A percentile compares a stretch with the other conserved stretches of the same genome.
phyloP scores from a whole-genome alignment of 2,797 vertebrate genomes.

The Synaphobranchus kaupii region DNA sequence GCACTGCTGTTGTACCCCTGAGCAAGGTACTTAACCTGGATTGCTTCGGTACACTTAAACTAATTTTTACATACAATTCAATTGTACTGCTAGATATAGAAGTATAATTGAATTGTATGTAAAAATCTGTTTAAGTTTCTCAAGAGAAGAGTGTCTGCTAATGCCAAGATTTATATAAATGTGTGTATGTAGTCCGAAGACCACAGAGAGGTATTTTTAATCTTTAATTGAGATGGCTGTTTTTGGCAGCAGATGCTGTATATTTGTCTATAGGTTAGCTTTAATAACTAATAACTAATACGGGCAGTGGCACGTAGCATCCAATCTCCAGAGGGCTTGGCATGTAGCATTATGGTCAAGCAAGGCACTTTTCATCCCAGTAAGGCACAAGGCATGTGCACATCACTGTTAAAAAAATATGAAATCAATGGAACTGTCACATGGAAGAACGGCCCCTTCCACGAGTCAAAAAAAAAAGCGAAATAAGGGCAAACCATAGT shows the following conservation, averaged over 20 bases:
- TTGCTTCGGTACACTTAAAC: too few relatives aligned
- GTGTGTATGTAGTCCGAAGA: slow-evolving; percentile 59
- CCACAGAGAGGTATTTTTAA: not conserved
- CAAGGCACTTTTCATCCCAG: not conserved
- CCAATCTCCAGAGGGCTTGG: not conserved
- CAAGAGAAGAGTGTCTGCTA: too few relatives aligned
- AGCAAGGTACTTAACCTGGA: too few relatives aligned
- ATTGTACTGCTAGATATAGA: too few relatives aligned
- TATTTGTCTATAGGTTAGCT: slow-evolving; percentile 13
- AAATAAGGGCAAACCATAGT: not conserved
- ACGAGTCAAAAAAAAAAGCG: not conserved
- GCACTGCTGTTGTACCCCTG: too few relatives aligned
- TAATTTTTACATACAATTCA: too few relatives aligned
- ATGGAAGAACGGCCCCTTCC: not conserved
- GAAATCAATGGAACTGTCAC: not conserved
- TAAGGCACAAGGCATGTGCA: not conserved
- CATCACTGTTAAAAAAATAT: not conserved
- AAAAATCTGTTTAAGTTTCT: too few relatives aligned
- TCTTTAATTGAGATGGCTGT: not conserved
- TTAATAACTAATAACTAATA: not conserved
- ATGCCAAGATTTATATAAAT: not conserved
- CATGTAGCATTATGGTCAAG: not conserved
- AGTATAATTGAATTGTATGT: too few relatives aligned
- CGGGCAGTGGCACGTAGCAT: not conserved
- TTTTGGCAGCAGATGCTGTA: slow-evolving; percentile 74